phyloP scores from a whole-genome alignment of 2,888 invertebrate genomes.

The Schrankia costaestrigalis region DNA sequence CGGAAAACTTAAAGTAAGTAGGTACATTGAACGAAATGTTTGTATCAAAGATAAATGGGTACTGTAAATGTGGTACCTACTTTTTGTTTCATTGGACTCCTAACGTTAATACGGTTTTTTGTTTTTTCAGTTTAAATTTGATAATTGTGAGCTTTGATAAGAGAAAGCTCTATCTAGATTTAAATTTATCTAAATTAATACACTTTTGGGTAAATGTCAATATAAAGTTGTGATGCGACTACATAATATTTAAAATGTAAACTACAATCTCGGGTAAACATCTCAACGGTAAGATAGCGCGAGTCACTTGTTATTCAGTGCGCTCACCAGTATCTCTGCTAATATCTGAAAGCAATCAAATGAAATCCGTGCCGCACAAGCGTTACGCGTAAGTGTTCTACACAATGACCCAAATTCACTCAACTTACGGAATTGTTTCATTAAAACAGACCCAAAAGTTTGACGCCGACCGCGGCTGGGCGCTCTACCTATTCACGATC shows the following conservation, averaged over 20 bases:
- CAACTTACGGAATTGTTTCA: conserved; percentile 69
- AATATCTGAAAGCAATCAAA: conserved; percentile 40
- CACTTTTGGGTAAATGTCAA: too few species aligned
- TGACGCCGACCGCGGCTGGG: conserved; percentile 52
- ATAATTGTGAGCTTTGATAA: too few species aligned
- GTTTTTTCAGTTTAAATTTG: too few species aligned
- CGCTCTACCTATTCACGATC: conserved; percentile 55
- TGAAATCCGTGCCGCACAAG: conserved; percentile 39
- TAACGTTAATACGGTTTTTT: too few species aligned
- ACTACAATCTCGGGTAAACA: conserved; percentile 11
- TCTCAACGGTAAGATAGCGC: conserved; percentile 12
- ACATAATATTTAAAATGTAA: conserved; percentile 14
- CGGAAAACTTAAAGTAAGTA: too few species aligned
- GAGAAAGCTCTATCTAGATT: too few species aligned
- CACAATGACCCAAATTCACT: conserved; percentile 68
- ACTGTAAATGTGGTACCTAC: too few species aligned
- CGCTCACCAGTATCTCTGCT: conserved; percentile 28
- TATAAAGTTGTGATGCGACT: too few species aligned
- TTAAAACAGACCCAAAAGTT: conserved; percentile 72
- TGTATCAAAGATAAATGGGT: too few species aligned
- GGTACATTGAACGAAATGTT: too few species aligned
- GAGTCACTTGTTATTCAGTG: conserved; percentile 27
- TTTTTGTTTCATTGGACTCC: too few species aligned
- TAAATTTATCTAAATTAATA: too few species aligned
- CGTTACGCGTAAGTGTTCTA: conserved; percentile 53